Evolutionary conservation across 1,140 invertebrate genomes (phyloP), one percentile per base, ranked within the genome.

Genomic region (Scaptomyza pallida): DNA sequence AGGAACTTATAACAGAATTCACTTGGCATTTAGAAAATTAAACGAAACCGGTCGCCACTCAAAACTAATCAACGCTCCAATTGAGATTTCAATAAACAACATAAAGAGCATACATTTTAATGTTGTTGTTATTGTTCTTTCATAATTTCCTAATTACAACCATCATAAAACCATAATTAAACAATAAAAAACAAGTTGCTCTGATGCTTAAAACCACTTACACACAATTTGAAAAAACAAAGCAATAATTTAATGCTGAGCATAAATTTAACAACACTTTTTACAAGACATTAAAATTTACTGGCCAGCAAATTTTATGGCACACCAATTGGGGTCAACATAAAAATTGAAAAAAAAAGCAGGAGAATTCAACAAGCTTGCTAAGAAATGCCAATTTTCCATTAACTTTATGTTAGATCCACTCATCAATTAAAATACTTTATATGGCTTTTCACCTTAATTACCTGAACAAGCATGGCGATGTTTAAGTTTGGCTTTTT

Each of bases 151-250:
- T 63, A 86, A 86, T 85, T 81, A 85, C 59, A 44, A 63, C 68
- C 77, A 71, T 61, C 21, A 81, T 81, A 72, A 81, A 71, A 74
- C 71, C 69, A 80, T 86, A 81, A 85, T 85, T 77, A 52, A 83
- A 67, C 64, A 77, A 68, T 86, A 67, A 81, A n/a, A 77, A 60
- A 33, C 17, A 50, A 57, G 44, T 45, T 59, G 45, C n/a, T n/a
- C n/a, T n/a, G n/a, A n/a, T n/a, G n/a, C n/a, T n/a, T n/a, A 44
- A 71, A 80, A 56, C 47, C 47, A 65, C 73, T 55, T 67, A 44
- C 44, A 48, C 59, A 67, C 52, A 67, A 67, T 70, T 57, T 9
- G 19, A 85, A 76, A 85, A 79, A 85, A 85, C 76, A 80, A 73
- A 57, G 44, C 72, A 67, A 76, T 67, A 61, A 69, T 78, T 75